phyloP scores from a whole-genome alignment of 2,888 invertebrate genomes.

The Entomobrya proxima region DNA sequence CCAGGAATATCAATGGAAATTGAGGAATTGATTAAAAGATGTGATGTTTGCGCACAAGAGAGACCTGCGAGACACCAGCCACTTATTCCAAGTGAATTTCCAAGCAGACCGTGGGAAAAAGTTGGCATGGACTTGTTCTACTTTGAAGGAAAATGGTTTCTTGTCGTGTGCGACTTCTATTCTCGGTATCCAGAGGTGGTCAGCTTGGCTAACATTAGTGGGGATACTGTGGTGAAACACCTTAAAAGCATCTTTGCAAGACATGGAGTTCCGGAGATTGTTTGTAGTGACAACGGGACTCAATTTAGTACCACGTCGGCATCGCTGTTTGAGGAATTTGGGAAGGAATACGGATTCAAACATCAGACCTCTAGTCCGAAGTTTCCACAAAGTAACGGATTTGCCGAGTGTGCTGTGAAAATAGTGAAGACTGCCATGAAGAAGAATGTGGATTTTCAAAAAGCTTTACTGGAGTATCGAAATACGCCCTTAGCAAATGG shows the following conservation, averaged over 20 bases:
- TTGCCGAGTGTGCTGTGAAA: no score
- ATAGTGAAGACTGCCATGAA: no score
- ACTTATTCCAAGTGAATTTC: not conserved
- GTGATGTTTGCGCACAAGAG: no score
- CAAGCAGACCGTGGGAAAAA: not conserved
- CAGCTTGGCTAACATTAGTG: not conserved
- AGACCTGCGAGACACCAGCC: constrained; percentile 75
- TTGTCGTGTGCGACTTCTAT: not conserved
- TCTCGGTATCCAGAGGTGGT: no score
- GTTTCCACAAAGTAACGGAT: constrained; percentile 73
- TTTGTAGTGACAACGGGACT: no score
- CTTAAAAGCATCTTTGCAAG: constrained; percentile 14
- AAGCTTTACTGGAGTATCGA: no score
- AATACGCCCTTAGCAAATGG: no score
- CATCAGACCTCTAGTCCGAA: constrained; percentile 70
- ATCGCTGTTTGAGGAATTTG: constrained; percentile 67
- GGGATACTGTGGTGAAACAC: not conserved
- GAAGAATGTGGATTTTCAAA: no score
- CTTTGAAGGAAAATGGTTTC: not conserved
- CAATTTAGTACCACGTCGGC: constrained; percentile 62
- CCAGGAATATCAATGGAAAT: not conserved
- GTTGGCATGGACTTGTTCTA: constrained; percentile 17
- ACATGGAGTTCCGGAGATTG: no score
- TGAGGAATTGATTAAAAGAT: not conserved
- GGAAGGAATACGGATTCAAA: constrained; percentile 70